phyloP scores from a whole-genome alignment of 92 coral and sea anemone species.

The Siderastrea siderea region DNA sequence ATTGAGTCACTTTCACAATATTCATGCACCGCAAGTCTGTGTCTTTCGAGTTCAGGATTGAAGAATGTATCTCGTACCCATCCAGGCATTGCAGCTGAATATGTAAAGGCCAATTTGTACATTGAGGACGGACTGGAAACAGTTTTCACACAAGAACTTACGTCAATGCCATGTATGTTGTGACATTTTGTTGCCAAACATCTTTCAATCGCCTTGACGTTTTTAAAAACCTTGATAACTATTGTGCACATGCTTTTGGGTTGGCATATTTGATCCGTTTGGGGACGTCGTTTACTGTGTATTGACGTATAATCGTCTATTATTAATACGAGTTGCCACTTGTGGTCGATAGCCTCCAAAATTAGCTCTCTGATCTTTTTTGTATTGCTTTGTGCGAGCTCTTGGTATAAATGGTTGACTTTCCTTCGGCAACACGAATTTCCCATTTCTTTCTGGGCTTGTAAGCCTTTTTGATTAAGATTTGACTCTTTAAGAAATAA shows the following conservation, averaged over 20 bases:
- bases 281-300: conserved; percentile 36
- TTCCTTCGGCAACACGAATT: conserved; percentile 32
- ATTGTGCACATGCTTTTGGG: conserved; percentile 45
- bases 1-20: too few relatives aligned
- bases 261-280: conserved; percentile 1
- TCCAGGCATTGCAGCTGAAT: conserved; percentile 41
- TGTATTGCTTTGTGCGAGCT: neutral
- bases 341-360: conserved; percentile 35
- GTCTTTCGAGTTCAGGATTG: conserved; percentile 56
- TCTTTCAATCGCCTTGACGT: too few relatives aligned
- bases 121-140: conserved; percentile 36
- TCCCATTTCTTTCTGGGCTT: conserved; percentile 40
- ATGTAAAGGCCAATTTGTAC: conserved; percentile 46
- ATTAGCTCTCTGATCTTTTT: conserved; percentile 19
- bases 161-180: too few relatives aligned
- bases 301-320: conserved; percentile 47
- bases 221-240: conserved; percentile 25
- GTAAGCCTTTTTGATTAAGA: conserved; percentile 36
- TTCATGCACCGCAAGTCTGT: too few relatives aligned
- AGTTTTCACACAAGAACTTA: conserved; percentile 24
- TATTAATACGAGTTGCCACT: conserved; percentile 58
- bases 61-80: conserved; percentile 52
- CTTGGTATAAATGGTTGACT: neutral
- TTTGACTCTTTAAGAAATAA: conserved; percentile 28
- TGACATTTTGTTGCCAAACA: too few relatives aligned